phyloP scores from a whole-genome alignment of 1,140 invertebrate genomes.

The Mizuhopecten yessoensis region DNA sequence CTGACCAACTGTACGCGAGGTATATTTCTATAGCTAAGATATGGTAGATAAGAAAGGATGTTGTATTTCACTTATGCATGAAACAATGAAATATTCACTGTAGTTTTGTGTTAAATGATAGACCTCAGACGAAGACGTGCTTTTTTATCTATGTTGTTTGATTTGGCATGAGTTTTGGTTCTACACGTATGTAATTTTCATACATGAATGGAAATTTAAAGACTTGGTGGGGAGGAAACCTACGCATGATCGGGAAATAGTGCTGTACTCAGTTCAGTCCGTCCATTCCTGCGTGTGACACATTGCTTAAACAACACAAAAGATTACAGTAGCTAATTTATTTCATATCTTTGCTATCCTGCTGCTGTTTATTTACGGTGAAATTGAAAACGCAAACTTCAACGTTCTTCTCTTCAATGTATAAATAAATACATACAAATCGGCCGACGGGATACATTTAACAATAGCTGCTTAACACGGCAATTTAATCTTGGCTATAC shows the following conservation, averaged over 20 bases:
- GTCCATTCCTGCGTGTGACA: background rate
- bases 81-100: too few species aligned
- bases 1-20: too few species aligned
- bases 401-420: slow-evolving; percentile 7
- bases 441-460: slow-evolving; percentile 23
- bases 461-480: slow-evolving; percentile 15
- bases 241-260: background rate
- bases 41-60: too few species aligned
- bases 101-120: too few species aligned
- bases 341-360: background rate
- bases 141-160: too few species aligned
- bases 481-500: slow-evolving; percentile 14
- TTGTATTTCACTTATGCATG: too few species aligned
- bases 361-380: slow-evolving; percentile 13
- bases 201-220: background rate
- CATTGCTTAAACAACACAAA: background rate
- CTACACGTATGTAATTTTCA: background rate
- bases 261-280: background rate
- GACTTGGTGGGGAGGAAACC: background rate
- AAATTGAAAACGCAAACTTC: slow-evolving; percentile 7
- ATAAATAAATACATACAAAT: slow-evolving; percentile 40
- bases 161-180: background rate
- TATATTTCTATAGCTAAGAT: too few species aligned
- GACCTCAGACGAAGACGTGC: too few species aligned
- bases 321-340: slow-evolving; percentile 9